Base-by-base conservation (phyloP, 2,113 vertebrate genomes). In the Myotis brandtii region DNA sequence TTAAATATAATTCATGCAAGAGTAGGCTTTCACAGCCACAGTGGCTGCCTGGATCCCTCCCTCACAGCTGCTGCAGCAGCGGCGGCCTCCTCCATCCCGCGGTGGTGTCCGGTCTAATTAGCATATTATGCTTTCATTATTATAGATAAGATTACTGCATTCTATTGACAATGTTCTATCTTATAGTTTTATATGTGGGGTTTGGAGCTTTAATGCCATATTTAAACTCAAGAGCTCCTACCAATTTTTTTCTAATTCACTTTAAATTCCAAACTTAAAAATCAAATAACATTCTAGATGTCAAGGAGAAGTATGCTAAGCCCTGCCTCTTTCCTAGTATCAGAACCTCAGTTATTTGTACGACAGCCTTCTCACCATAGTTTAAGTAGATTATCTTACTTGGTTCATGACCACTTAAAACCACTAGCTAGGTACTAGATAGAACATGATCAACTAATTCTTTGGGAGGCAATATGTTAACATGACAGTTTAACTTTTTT, bases 191-290 rank as follows among this genome's bases (percentile, higher is more conserved):
- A 12, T n/a, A 34, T 12, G 7, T 37, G 62, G 34, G 30, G 12
- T 89, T 67, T 46, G 14, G 46, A 54, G 37, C 48, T 87, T 89
- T 82, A 95, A 56, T 67, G 72, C 30, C 37, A 37, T 86, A 66
- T 46, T 76, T 83, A 86, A 89, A 80, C 37, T 67, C 56, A 82
- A 64, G 77, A 73, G 85, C 85, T 89, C 18, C 64, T 76, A 73
- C 13, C 84, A 43, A 86, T 32, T 93, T 82, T 89, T 80, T 85
- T 70, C 34, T 92, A 89, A 84, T 76, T 94, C 48, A 79, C 70
- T 93, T 95, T 82, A 86, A 89, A 92, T 77, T 73, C 34, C 25
- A 92, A 79, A 77, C 46, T 81, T 95, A 56, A 91, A 86, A 82
- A 88, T 7, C 5, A 5, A 62, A 32, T 56, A 34, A 87, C 43